A percentile compares a stretch with the other conserved stretches of the same genome.
phyloP scores from a whole-genome alignment of 2,113 vertebrate genomes.

The Anoplopoma fimbria region DNA sequence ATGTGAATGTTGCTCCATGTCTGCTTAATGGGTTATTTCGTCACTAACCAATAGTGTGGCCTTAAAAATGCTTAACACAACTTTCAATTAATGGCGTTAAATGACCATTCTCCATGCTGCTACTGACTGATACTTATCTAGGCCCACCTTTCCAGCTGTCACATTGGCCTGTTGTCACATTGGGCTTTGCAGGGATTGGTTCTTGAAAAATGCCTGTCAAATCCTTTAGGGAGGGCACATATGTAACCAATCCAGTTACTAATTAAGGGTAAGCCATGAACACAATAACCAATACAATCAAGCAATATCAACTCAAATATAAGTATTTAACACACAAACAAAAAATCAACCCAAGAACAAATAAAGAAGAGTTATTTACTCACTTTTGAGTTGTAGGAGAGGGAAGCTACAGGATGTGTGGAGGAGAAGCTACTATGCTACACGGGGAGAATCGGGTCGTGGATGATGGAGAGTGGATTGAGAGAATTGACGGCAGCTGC shows the following conservation, averaged over 20 bases:
- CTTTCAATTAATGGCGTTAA: neutral
- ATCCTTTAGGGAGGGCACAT: neutral
- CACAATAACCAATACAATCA: neutral
- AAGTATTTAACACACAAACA: neutral
- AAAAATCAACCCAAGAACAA: neutral
- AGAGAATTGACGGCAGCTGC: slow-evolving; percentile 55
- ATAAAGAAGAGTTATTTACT: neutral
- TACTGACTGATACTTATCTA: neutral
- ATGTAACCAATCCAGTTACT: neutral
- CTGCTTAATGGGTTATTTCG: neutral
- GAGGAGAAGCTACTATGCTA: slow-evolving; percentile 34
- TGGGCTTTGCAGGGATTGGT: neutral
- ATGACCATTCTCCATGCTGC: neutral
- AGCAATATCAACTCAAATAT: neutral
- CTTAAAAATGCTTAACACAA: neutral
- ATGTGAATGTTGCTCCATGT: neutral
- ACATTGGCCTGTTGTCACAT: neutral
- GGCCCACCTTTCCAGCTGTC: neutral
- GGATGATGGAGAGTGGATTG: slow-evolving; percentile 37
- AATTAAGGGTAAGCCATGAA: neutral
- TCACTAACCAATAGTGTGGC: neutral
- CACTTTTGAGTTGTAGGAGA: slow-evolving; percentile 30
- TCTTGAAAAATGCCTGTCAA: neutral
- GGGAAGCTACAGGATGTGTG: slow-evolving; percentile 19
- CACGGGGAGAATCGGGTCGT: slow-evolving; percentile 38